These are phyloP conservation scores for Elephas maximus DNA, from an alignment of 2,113 vertebrate genomes.

Conservation along the genomic window DNA sequence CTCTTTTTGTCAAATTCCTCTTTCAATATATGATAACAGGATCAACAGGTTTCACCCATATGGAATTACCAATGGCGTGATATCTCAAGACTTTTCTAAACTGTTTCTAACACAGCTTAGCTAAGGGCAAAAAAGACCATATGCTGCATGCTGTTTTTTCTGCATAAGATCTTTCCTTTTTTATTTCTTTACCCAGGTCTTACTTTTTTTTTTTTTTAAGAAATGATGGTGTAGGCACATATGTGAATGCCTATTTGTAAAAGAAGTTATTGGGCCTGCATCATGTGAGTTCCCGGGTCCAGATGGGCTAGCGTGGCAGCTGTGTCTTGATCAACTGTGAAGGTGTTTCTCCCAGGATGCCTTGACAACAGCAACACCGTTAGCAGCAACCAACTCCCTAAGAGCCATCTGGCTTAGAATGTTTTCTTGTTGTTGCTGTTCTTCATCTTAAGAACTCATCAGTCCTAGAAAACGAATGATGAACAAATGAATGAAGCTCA, in stretches of 20 bases:
- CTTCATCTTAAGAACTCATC: background rate
- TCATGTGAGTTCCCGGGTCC: conserved; percentile 59
- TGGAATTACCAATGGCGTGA: conserved; percentile 60
- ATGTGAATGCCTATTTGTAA: conserved; percentile 58
- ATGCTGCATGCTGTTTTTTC: conserved; percentile 58
- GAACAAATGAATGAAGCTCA: background rate
- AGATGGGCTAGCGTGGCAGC: conserved; percentile 70
- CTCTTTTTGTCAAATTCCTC: conserved; percentile 54
- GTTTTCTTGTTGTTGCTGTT: conserved; percentile 38
- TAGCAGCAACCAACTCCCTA: conserved; percentile 54
- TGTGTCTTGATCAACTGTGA: conserved; percentile 70
- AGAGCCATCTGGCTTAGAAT: conserved; percentile 59
- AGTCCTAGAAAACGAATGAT: conserved; percentile 15
- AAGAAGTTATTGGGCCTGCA: conserved; percentile 51
- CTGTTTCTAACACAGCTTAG: conserved; percentile 56
- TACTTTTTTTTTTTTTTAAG: conserved; percentile 15
- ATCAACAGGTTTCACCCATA: background rate
- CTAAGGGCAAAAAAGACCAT: conserved; percentile 34
- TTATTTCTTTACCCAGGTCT: conserved; percentile 70
- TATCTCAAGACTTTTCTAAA: conserved; percentile 56
- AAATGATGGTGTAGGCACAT: conserved; percentile 16
- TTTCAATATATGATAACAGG: conserved; percentile 56
- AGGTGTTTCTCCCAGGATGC: conserved; percentile 62
- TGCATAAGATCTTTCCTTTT: conserved; percentile 57
- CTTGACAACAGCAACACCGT: conserved; percentile 57